Evolutionary conservation across 2,888 invertebrate species (phyloP).

Genomic region (Orchestes rusci): DNA sequence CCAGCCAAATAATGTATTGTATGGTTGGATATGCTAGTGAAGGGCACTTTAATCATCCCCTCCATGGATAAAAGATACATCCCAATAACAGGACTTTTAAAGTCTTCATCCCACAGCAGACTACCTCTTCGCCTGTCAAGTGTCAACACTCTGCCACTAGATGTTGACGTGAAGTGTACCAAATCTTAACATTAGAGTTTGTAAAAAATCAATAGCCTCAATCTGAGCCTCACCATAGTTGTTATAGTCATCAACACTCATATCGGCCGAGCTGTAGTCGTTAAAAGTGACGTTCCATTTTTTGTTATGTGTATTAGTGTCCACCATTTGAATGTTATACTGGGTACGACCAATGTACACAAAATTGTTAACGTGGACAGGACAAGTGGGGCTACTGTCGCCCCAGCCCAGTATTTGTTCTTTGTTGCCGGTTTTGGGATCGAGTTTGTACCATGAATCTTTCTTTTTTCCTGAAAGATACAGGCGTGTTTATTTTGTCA

Average conservation of each 20-base stretch:
- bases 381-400: constrained; percentile 53
- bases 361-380: constrained; percentile 59
- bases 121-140: constrained; percentile 75
- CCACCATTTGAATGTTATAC: constrained; percentile 92
- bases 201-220: too few species aligned
- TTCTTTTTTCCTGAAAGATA: constrained; percentile 54
- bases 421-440: constrained; percentile 63
- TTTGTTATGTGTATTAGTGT: constrained; percentile 63
- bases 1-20: constrained; percentile 59
- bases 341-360: constrained; percentile 81
- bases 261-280: constrained; percentile 84
- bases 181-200: constrained; percentile 57
- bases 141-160: constrained; percentile 78
- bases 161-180: constrained; percentile 85
- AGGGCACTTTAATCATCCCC: constrained; percentile 76
- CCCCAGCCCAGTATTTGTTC: constrained; percentile 57
- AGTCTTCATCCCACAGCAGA: constrained; percentile 79
- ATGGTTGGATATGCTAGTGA: constrained; percentile 82
- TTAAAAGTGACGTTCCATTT: constrained; percentile 97
- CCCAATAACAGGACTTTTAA: constrained; percentile 85
- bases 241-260: constrained; percentile 67
- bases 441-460: constrained; percentile 88
- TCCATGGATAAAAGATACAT: constrained; percentile 72
- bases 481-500: too few species aligned
- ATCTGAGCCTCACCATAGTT: constrained; percentile 61